These are phyloP conservation scores for Agrilus biguttatus DNA, from an alignment of 2,888 invertebrate genomes.

Conservation along the genomic window DNA sequence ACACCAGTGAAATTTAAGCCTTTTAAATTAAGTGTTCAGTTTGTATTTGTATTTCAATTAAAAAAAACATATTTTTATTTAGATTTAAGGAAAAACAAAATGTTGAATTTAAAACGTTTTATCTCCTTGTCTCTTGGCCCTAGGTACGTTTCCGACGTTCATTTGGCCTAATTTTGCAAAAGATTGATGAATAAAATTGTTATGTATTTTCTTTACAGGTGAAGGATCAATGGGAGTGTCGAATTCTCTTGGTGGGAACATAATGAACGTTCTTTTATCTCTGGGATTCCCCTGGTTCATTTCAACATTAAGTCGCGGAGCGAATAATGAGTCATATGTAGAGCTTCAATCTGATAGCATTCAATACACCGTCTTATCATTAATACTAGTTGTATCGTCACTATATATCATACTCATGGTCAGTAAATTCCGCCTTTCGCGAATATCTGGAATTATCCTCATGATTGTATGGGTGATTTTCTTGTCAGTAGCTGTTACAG, in stretches of 20 bases:
- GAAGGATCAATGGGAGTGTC: constrained; percentile 78
- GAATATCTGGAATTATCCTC: constrained; percentile 51
- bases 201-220: constrained; percentile 37
- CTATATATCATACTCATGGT: constrained; percentile 53
- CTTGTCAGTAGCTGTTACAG: constrained; percentile 60
- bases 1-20: too few species aligned
- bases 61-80: too few species aligned
- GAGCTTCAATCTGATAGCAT: constrained; percentile 65
- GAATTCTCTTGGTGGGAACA: constrained; percentile 75
- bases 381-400: constrained; percentile 56
- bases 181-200: too few species aligned
- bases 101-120: too few species aligned
- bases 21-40: too few species aligned
- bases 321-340: constrained; percentile 34
- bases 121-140: too few species aligned
- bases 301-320: constrained; percentile 44
- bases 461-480: constrained; percentile 52
- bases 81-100: too few species aligned
- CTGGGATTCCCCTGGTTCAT: constrained; percentile 77
- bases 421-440: constrained; percentile 58
- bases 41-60: too few species aligned
- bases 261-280: constrained; percentile 69
- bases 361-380: constrained; percentile 65
- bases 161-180: too few species aligned
- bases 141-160: too few species aligned